Conservation (phyloP, 2,888 invertebrate species). For the Galerucella pusilla region DNA sequence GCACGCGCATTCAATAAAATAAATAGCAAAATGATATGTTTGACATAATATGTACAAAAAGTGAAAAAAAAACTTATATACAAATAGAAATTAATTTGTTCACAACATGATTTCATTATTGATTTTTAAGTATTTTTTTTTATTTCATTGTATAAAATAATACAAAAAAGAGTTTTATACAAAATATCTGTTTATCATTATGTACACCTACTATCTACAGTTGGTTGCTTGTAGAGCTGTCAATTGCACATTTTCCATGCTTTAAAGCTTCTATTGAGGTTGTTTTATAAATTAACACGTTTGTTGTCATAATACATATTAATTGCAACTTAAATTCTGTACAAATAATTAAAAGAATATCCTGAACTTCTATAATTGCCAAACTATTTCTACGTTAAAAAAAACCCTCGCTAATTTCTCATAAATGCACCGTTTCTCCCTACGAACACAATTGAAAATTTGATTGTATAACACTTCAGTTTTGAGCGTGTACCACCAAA, state of each 20-base stretch:
- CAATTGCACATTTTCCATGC: conserved; percentile 50
- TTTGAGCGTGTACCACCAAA: no score
- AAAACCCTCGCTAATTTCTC: no score
- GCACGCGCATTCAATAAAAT: conserved; percentile 37
- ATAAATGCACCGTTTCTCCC: no score
- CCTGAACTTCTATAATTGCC: no score
- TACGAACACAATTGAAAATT: no score
- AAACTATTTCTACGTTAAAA: no score
- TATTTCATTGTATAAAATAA: conserved; percentile 42
- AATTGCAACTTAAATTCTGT: background rate
- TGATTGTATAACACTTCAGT: no score
- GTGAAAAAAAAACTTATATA: conserved; percentile 41
- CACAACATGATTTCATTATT: conserved; percentile 34
- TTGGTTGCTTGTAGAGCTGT: conserved; percentile 49
- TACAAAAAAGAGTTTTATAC: conserved; percentile 45
- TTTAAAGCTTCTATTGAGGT: conserved; percentile 45
- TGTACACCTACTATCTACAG: conserved; percentile 48
- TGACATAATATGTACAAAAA: conserved; percentile 48
- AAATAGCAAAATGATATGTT: conserved; percentile 50
- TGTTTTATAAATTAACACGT: conserved; percentile 7
- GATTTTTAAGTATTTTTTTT: conserved; percentile 37
- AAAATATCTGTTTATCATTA: conserved; percentile 43
- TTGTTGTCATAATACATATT: background rate
- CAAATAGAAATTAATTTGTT: conserved; percentile 40
- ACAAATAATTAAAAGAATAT: no score